These are phyloP conservation scores for Mobula hypostoma DNA, from an alignment of 2,113 vertebrate genomes.

Conservation along the genomic window DNA sequence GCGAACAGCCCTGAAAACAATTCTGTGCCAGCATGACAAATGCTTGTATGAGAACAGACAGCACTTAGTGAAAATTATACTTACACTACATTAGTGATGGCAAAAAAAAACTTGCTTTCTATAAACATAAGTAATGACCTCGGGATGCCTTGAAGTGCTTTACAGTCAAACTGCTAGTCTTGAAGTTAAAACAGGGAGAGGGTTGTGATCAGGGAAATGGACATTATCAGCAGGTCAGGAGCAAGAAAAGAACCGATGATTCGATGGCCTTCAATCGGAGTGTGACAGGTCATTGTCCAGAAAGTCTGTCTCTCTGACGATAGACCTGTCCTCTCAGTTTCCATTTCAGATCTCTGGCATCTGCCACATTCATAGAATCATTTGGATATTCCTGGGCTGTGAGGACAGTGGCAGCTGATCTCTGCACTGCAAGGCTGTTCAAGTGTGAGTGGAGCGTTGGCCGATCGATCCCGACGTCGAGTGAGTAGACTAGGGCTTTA, in stretches of 20 bases:
- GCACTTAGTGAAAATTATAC: neutral
- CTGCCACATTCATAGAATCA: neutral
- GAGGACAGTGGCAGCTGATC: neutral
- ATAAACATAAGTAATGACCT: neutral
- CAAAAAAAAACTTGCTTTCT: neutral
- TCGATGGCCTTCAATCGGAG: no score
- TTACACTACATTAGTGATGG: neutral
- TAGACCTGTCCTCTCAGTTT: no score
- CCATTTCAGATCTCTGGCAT: no score
- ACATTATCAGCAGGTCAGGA: no score
- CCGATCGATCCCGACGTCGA: neutral
- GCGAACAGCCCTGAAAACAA: neutral
- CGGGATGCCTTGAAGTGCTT: neutral
- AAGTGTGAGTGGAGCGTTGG: neutral
- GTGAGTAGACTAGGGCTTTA: neutral
- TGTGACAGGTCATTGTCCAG: no score
- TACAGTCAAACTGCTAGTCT: neutral
- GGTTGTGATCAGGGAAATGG: no score
- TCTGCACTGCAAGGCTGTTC: neutral
- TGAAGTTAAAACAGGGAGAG: no score
- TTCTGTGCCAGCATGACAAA: neutral
- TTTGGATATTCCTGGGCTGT: neutral
- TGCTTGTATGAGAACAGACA: neutral
- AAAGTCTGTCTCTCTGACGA: no score
- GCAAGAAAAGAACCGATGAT: no score